Conservation (phyloP, 2,888 invertebrate species). For the Ormyrus pomaceus region DNA sequence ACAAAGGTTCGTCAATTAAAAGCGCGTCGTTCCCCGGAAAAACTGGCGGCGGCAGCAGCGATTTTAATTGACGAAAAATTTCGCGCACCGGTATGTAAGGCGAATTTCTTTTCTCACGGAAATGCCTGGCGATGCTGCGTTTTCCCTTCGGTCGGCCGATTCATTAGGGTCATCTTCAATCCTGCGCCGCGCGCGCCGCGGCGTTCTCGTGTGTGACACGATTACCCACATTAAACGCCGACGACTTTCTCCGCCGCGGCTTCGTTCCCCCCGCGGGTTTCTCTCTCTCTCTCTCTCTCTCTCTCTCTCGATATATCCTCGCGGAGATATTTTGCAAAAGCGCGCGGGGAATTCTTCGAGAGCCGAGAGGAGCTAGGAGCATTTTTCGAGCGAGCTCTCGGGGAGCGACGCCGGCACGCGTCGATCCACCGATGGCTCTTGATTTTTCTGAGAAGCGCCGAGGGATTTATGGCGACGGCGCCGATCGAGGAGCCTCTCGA, state of each 20-base stretch:
- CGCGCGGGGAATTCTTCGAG: background rate
- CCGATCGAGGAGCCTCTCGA: too few relatives aligned
- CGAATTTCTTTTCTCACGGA: conserved; percentile 57
- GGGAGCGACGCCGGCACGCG: too few relatives aligned
- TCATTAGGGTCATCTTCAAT: conserved; percentile 57
- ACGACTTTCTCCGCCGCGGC: conserved; percentile 43
- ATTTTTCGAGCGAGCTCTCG: background rate
- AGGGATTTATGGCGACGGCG: too few relatives aligned
- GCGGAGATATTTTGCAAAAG: background rate
- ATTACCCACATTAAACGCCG: conserved; percentile 54
- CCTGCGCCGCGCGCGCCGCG: background rate
- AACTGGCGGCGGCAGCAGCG: background rate
- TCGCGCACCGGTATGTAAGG: background rate
- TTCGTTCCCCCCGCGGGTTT: background rate
- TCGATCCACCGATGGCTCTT: too few relatives aligned
- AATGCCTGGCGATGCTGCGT: conserved; percentile 7
- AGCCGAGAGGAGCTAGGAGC: too few relatives aligned
- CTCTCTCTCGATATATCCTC: background rate
- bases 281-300: background rate
- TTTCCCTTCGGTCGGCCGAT: conserved; percentile 17
- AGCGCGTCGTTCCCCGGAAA: background rate
- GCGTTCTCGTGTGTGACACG: conserved; percentile 41
- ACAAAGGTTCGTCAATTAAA: background rate
- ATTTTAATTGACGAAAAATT: conserved; percentile 49
- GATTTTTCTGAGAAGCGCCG: too few relatives aligned